Evolutionary conservation across 2,797 vertebrate genomes (phyloP).

Genomic region (Crypturellus tataupa): DNA sequence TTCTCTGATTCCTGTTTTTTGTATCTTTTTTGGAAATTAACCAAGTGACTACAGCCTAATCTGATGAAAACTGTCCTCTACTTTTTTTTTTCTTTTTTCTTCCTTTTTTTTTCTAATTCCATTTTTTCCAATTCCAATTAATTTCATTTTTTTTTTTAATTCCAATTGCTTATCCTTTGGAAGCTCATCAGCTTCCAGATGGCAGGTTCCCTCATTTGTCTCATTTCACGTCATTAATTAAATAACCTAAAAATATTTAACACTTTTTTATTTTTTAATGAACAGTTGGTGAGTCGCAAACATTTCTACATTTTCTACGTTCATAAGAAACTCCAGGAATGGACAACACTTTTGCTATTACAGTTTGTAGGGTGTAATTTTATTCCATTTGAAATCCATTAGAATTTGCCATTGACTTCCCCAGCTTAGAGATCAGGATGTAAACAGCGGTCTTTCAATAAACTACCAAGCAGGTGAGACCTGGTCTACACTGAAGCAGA

Average conservation of each 20-base stretch:
- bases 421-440: background rate
- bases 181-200: background rate
- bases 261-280: background rate
- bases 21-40: background rate
- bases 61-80: background rate
- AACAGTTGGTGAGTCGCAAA: background rate
- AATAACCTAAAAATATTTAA: background rate
- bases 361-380: background rate
- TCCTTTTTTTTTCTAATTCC: too few species aligned
- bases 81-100: background rate
- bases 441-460: background rate
- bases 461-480: background rate
- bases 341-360: background rate
- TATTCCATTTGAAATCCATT: background rate
- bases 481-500: fast-evolving
- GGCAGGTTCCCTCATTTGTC: background rate
- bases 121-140: too few species aligned
- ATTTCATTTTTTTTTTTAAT: background rate
- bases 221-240: background rate
- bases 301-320: background rate
- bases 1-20: background rate
- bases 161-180: background rate
- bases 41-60: background rate
- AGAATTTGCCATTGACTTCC: background rate
- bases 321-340: background rate